Evolutionary conservation across 2,888 invertebrate species (phyloP).

Genomic region (Sinohyriopsis cumingii): DNA sequence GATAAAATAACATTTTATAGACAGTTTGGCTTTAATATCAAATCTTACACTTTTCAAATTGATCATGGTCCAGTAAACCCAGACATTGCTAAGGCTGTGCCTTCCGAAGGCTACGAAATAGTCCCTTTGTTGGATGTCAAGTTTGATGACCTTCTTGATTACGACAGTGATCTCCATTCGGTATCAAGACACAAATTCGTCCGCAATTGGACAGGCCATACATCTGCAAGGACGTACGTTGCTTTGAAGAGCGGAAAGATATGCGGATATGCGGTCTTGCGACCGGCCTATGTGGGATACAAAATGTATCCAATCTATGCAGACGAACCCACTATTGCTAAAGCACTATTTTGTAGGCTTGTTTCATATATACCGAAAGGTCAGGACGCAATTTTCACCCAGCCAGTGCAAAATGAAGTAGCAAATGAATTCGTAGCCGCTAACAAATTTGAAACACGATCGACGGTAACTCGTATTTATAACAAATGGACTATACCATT

Average conservation of each 20-base stretch:
- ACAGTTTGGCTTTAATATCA: conserved; percentile 49
- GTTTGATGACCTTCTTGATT: conserved; percentile 45
- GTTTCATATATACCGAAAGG: conserved; percentile 38
- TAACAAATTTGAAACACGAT: conserved; percentile 38
- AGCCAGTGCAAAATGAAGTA: conserved; percentile 42
- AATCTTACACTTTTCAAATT: conserved; percentile 47
- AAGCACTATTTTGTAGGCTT: conserved; percentile 40
- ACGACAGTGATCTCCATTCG: conserved; percentile 44
- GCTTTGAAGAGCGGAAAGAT: conserved; percentile 40
- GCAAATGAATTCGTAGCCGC: conserved; percentile 42
- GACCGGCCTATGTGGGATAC: conserved; percentile 39
- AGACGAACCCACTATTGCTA: conserved; percentile 39
- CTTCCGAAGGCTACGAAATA: conserved; percentile 38
- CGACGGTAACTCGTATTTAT: conserved; percentile 49
- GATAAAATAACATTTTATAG: no score
- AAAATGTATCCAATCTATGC: conserved; percentile 49
- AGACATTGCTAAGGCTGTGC: conserved; percentile 28
- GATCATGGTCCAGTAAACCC: conserved; percentile 47
- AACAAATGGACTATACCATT: conserved; percentile 47
- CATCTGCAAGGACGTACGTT: conserved; percentile 34
- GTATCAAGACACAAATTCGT: conserved; percentile 45
- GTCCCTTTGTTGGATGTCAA: conserved; percentile 33
- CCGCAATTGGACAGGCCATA: conserved; percentile 40
- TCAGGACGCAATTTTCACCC: conserved; percentile 43
- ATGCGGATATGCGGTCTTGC: conserved; percentile 46